Evolutionary conservation across 2,113 vertebrate genomes (phyloP).

Genomic region (Galbula dea): DNA sequence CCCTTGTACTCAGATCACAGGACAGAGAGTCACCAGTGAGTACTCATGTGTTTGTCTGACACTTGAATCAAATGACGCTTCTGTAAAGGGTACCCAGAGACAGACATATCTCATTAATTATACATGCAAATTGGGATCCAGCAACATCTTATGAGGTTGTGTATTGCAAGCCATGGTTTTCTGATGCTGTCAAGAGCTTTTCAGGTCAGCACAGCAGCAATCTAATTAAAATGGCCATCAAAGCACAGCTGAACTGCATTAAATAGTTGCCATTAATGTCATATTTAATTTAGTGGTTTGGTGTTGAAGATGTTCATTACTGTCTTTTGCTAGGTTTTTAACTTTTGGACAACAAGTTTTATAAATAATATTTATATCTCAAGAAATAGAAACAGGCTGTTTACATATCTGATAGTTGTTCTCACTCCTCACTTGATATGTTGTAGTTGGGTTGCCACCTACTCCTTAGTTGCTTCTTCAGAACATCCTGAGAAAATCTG

Average conservation of each 20-base stretch:
- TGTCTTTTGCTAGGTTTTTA: slow-evolving; percentile 27
- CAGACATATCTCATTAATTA: slow-evolving; percentile 26
- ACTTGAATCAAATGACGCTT: background rate
- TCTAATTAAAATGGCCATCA: slow-evolving; percentile 73
- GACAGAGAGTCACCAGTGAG: background rate
- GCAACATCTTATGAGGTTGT: background rate
- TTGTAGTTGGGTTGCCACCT: background rate
- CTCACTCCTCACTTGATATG: background rate
- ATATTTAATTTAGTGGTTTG: slow-evolving; percentile 65
- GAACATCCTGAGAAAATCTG: background rate
- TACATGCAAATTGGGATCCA: slow-evolving; percentile 35
- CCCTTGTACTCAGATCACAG: background rate
- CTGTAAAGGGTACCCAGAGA: background rate
- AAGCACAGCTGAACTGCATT: slow-evolving; percentile 53
- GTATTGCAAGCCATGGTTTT: slow-evolving; percentile 12
- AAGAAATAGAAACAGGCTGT: slow-evolving; percentile 3
- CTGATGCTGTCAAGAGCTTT: slow-evolving; percentile 56
- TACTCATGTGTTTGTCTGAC: background rate
- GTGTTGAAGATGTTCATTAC: slow-evolving; percentile 53
- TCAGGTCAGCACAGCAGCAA: slow-evolving; percentile 24
- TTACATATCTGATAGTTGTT: background rate
- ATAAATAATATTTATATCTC: slow-evolving; percentile 41
- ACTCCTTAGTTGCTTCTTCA: background rate
- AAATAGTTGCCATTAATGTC: slow-evolving; percentile 65
- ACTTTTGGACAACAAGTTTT: slow-evolving; percentile 26